Conservation (phyloP, 2,797 vertebrate genomes). For the Myotis findleyi region DNA sequence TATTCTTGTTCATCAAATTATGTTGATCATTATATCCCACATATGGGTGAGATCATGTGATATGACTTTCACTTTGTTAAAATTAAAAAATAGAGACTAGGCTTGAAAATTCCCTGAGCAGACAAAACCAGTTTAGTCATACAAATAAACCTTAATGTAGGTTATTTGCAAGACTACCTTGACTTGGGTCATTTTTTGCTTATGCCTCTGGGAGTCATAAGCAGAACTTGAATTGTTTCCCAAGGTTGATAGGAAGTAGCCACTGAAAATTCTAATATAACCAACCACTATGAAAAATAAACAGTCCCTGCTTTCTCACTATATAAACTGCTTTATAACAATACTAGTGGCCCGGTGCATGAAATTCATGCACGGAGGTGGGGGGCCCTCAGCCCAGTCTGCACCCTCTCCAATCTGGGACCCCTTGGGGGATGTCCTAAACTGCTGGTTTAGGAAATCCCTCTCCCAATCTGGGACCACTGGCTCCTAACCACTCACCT, state of each 20-base stretch:
- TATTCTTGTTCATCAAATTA: too few relatives aligned
- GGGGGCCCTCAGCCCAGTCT: too few relatives aligned
- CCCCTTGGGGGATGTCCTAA: too few relatives aligned
- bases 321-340: neutral
- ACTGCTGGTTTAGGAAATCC: too few relatives aligned
- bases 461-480: too few relatives aligned
- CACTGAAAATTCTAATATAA: neutral
- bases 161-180: neutral
- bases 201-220: neutral
- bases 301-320: neutral
- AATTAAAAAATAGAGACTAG: neutral
- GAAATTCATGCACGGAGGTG: too few relatives aligned
- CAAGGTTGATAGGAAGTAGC: neutral
- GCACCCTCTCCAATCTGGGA: too few relatives aligned
- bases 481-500: too few relatives aligned
- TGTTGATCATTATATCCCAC: too few relatives aligned
- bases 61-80: neutral
- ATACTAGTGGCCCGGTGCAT: too few relatives aligned
- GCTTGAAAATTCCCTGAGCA: neutral
- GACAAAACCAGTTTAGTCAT: neutral
- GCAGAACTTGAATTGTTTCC: neutral
- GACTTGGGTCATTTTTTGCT: neutral
- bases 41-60: too few relatives aligned
- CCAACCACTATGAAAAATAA: neutral
- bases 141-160: neutral